A percentile compares a stretch with the other conserved stretches of the same genome.
These are phyloP conservation scores for Pimephales promelas DNA, from an alignment of 2,113 vertebrate genomes.

Conservation along the genomic window DNA sequence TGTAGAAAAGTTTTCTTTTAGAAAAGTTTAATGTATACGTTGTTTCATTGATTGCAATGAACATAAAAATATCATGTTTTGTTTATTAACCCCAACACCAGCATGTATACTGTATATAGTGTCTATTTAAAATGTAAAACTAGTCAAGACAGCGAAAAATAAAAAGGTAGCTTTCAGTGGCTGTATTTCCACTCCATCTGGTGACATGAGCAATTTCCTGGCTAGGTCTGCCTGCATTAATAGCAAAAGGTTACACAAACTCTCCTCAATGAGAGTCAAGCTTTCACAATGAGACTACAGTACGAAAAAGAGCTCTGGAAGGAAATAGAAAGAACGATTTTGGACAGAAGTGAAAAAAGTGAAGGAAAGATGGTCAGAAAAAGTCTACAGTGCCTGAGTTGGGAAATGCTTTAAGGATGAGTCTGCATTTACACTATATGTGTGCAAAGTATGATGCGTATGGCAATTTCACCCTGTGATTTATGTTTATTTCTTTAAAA, in stretches of 20 bases:
- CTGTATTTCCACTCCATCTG: slow-evolving; percentile 59
- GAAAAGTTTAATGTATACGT: not conserved
- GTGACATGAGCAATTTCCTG: slow-evolving; percentile 67
- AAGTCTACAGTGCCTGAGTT: not conserved
- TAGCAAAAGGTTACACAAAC: slow-evolving; percentile 60
- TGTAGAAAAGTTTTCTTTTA: not conserved
- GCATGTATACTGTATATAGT: not conserved
- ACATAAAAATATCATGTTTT: not conserved
- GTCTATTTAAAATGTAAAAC: not conserved
- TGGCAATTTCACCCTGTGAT: not conserved
- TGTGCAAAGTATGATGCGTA: not conserved
- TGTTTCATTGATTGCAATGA: not conserved
- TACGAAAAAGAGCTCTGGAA: slow-evolving; percentile 2
- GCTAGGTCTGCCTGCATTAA: slow-evolving; percentile 54
- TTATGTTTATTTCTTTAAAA: not conserved
- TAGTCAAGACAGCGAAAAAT: not conserved
- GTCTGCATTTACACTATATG: not conserved
- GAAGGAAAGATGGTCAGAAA: not conserved
- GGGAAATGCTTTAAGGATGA: not conserved
- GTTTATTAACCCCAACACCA: not conserved
- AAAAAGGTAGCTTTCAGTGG: not conserved
- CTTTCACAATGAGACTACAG: slow-evolving; percentile 40
- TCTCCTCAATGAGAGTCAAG: slow-evolving; percentile 50
- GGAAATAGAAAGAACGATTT: slow-evolving; percentile 9
- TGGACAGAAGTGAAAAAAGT: slow-evolving; percentile 9